Base-by-base conservation (phyloP, 2,797 vertebrate genomes). In the Molothrus ater region DNA sequence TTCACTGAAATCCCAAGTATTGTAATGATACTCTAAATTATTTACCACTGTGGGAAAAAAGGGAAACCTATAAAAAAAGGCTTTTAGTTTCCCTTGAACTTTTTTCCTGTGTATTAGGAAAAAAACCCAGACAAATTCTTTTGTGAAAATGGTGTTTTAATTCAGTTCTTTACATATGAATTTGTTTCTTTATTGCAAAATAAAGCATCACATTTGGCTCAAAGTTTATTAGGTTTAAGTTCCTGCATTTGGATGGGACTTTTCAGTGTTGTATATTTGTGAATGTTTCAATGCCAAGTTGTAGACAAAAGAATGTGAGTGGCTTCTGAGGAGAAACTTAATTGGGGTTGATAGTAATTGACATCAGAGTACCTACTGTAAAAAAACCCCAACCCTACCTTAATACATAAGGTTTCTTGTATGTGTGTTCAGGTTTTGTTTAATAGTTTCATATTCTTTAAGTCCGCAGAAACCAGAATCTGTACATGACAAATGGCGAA, bases 381-480 rank as follows among this genome's bases (percentile, higher is more conserved):
- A 80, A 66, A 80, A 54, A 32, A 2, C 1, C 7, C 25, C 51
- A 24, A n/a, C 1, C 5, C 12, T 65, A 20, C 20, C 13, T 32
- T 51, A 79, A 50, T 36, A 36, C 0, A 1, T 13, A 28, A 65
- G 10, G 13, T 13, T 63, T 82, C 54, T 61, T 29, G 6, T 32
- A 12, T 34, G 7, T 40, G 3, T 47, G 4, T 72, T 90, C 32
- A 57, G 16, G 8, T 75, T 87, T 57, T 70, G 15, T 60, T 70
- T 70, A 76, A 64, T 36, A 85, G 2, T 74, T 79, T 63, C 3
- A 4, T 80, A 14, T 80, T 76, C 17, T 72, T 91, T 65, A 91
- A 98, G 98, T 63, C 83, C 91, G 31, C 97, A 97, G 96, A 97
- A 97, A 80, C 89, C 82, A 24, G 97, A 98, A 79, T 91, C 93